Evolutionary conservation across 2,113 vertebrate genomes (phyloP).

Genomic region (Anguilla rostrata): DNA sequence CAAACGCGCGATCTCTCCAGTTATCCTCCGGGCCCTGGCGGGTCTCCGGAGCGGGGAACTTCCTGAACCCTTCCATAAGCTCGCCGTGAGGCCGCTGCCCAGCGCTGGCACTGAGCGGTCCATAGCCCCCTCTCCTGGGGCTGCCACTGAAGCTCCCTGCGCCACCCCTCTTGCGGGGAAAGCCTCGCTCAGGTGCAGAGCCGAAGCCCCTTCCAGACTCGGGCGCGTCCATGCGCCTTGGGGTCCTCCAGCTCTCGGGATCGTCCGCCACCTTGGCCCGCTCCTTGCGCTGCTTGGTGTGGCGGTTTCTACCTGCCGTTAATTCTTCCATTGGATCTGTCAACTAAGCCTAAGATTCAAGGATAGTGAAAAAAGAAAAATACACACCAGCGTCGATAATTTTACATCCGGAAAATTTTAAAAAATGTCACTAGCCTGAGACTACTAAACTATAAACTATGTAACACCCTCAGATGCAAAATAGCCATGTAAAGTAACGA

Average conservation of each 20-base stretch:
- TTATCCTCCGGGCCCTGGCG: slow-evolving; percentile 62
- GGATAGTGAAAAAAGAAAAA: not conserved
- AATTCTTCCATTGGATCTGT: slow-evolving; percentile 78
- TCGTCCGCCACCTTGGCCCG: slow-evolving; percentile 64
- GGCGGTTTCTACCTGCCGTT: slow-evolving; percentile 62
- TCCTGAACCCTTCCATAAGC: slow-evolving; percentile 74
- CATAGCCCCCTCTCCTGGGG: slow-evolving; percentile 69
- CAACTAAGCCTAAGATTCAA: slow-evolving; percentile 45
- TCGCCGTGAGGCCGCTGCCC: slow-evolving; percentile 66
- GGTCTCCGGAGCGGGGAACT: slow-evolving; percentile 67
- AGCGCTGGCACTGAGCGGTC: slow-evolving; percentile 61
- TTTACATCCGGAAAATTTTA: not conserved
- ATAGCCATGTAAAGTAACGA: too few relatives aligned
- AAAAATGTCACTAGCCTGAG: not conserved
- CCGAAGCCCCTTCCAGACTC: slow-evolving; percentile 66
- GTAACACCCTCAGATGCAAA: too few relatives aligned
- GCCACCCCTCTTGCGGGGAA: slow-evolving; percentile 64
- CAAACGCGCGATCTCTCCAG: slow-evolving; percentile 72
- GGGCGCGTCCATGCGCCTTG: slow-evolving; percentile 59
- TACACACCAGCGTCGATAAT: not conserved
- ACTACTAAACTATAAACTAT: not conserved
- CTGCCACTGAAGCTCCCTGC: slow-evolving; percentile 63
- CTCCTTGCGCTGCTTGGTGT: slow-evolving; percentile 70
- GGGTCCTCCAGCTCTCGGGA: slow-evolving; percentile 65
- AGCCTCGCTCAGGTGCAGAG: slow-evolving; percentile 69